Conservation (phyloP, 2,888 invertebrate genomes). For the Pristionchus maxplancki region DNA sequence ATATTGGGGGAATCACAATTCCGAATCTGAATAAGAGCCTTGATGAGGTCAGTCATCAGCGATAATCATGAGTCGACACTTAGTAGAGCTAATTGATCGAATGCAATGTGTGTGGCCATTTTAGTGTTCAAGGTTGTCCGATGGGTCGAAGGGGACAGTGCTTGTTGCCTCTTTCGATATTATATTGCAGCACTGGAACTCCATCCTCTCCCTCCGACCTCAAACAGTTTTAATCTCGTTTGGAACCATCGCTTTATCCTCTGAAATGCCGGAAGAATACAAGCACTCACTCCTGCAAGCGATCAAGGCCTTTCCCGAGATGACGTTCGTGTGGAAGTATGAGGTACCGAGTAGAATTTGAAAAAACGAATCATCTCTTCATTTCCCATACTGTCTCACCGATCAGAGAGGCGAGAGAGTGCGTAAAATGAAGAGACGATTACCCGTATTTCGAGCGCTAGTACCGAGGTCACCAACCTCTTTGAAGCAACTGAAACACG, state of each 20-base stretch:
- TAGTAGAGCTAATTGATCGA: too few relatives aligned
- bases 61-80: background rate
- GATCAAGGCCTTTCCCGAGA: background rate
- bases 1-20: constrained; percentile 25
- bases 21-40: background rate
- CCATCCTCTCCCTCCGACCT: background rate
- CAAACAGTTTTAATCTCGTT: constrained; percentile 22
- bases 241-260: constrained; percentile 18
- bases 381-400: background rate
- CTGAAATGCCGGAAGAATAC: background rate
- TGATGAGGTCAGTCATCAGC: constrained; percentile 13
- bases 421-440: too few relatives aligned
- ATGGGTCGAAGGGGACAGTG: too few relatives aligned
- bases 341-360: too few relatives aligned
- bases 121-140: too few relatives aligned
- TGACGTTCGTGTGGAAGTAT: constrained; percentile 47
- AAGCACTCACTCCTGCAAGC: background rate
- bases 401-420: too few relatives aligned
- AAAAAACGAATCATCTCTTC: too few relatives aligned
- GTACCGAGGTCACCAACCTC: too few relatives aligned
- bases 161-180: too few relatives aligned
- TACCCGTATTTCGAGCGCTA: too few relatives aligned
- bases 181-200: constrained; percentile 34
- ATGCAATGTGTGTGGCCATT: too few relatives aligned
- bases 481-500: too few relatives aligned